Base-by-base conservation (phyloP, 1,140 invertebrate species). In the Sesamia nonagrioides region DNA sequence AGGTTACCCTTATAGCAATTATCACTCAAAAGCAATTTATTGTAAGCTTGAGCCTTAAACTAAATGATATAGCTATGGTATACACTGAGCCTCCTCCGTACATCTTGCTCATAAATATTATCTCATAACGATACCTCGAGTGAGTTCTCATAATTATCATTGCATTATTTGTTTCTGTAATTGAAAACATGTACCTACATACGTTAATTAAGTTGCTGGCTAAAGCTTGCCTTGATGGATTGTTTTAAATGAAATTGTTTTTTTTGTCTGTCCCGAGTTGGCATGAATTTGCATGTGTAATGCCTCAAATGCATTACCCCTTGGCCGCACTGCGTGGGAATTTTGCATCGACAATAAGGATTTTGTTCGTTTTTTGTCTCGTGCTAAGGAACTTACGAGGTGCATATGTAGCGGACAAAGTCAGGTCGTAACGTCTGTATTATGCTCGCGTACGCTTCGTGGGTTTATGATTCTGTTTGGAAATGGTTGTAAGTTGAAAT, bases 131-230 rank as follows among this genome's bases (percentile, higher is more conserved):
- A 50, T 63, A 60, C 21, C 73, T 66, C 27, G 45, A 77, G 42
- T 77, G n/a, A 68, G 61, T 66, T 54, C 48, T 77, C 48, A 21
- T 52, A 87, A 86, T 89, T 88, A 89, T 89, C 82, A 88, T 86
- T 79, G 84, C 86, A 85, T 82, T 87, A 83, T 93, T 91, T 90
- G 87, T 90, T 89, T 89, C 81, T 90, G 84, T 89, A 91, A 91
- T 92, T 92, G 87, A 91, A 91, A 78, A 91, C 74, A 86, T 80
- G 78, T 78, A 82, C 81, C n/a, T n/a, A n/a, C n/a, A 82, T 80
- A 86, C 81, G 87, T 89, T 91, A 89, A 93, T 91, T 88, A 91
- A 91, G 86, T 90, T 87, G 85, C 84, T 72, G 80, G 83, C 85
- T 84, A 88, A 91, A 92, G 87, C 82, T 81, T 82, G 77, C 75